A percentile compares a stretch with the other conserved stretches of the same genome.
These are phyloP conservation scores for Cephus cinctus DNA, from an alignment of 1,140 invertebrate species.

Conservation along the genomic window DNA sequence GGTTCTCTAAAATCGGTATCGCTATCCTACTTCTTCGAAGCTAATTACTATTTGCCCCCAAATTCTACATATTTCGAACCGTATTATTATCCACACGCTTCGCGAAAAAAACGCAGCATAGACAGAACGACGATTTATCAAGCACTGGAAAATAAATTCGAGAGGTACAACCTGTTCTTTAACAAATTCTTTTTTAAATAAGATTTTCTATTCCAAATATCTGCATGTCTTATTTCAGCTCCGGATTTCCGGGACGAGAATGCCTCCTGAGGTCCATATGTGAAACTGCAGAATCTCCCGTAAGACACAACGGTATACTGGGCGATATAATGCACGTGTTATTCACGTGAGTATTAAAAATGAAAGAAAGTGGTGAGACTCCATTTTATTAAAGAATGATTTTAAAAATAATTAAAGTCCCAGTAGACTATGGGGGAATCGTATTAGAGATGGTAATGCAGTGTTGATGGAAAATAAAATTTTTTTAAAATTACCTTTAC, in stretches of 20 bases:
- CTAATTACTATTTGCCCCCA: constrained; percentile 62
- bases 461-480: no score
- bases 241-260: constrained; percentile 40
- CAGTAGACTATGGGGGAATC: no score
- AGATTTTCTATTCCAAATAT: no score
- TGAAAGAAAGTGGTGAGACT: no score
- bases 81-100: constrained; percentile 19
- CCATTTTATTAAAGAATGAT: no score
- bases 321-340: constrained; percentile 52
- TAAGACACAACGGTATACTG: constrained; percentile 48
- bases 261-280: constrained; percentile 53
- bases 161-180: constrained; percentile 33
- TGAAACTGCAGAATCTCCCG: constrained; percentile 43
- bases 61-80: constrained; percentile 43
- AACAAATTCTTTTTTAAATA: no score
- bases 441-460: no score
- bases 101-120: constrained; percentile 34
- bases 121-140: constrained; percentile 42
- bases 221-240: no score
- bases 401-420: no score
- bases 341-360: constrained; percentile 55
- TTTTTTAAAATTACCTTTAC: no score
- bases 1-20: constrained; percentile 69
- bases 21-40: constrained; percentile 74
- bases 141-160: constrained; percentile 43